Evolutionary conservation across 2,113 vertebrate species (phyloP), one percentile per base, ranked within the genome.

Genomic region (Hypomesus transpacificus): DNA sequence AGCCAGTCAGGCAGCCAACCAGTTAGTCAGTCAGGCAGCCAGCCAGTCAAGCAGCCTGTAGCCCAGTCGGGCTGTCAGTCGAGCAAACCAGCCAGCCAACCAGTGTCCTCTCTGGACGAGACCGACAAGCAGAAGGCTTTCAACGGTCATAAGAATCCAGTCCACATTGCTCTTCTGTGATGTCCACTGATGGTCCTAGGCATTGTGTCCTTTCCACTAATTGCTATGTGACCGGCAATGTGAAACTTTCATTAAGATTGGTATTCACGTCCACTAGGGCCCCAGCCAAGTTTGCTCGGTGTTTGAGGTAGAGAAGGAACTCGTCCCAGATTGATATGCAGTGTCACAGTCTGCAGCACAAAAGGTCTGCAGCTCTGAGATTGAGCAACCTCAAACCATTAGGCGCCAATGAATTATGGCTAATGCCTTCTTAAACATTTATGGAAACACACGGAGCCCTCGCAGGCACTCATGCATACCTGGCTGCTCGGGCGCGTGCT

Each of bases 401-500:
- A 87, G 64, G 77, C 69, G 24, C 59, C 75, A 82, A 82, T 85
- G 82, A 87, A 87, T 87, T 84, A 85, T 75, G 72, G 71, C 77
- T 86, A 86, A 87, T 83, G 84, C 85, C 39, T 79, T 86, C 76
- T 83, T 69, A 88, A 84, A 85, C 78, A 82, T 87, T 86, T 77
- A 89, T 85, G 80, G 78, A 84, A 84, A 85, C 79, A 63, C 46
- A 46, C 8, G 39, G 39, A 11, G 39, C 39, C 21, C 80, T 56
- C 73, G 74, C 1, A 11, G 39, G 39, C 39, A 11, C 9, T 11
- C 39, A 11, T 46, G 39, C 39, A 11, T 46, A 46, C 39, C 39
- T 11, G 39, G 39, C 39, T 11, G 3, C 39, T 46, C 1, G 11
- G 39, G 39, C 39, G 9, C 6, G 4, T 34, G 31, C 31, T 34